These are phyloP conservation scores for Agriotes lineatus DNA, from an alignment of 2,888 invertebrate genomes.

Conservation along the genomic window DNA sequence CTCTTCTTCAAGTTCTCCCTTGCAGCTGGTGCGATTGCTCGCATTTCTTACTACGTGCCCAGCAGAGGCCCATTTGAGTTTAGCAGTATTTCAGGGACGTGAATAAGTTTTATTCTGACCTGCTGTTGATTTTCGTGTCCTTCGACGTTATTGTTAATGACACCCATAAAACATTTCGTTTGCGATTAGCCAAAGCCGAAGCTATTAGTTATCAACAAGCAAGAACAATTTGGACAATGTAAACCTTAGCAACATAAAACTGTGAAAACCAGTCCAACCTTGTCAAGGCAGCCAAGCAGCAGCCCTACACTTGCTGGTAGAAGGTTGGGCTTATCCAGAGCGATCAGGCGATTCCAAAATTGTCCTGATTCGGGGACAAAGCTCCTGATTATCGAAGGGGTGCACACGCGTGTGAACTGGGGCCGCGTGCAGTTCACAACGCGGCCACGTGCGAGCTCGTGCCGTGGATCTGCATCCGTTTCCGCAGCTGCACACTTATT, in stretches of 20 bases:
- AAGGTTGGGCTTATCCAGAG: neutral
- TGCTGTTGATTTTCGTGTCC: too few relatives aligned
- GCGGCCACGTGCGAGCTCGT: conserved; percentile 58
- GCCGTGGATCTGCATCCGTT: conserved; percentile 52
- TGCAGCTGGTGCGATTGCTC: too few relatives aligned
- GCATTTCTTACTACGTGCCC: too few relatives aligned
- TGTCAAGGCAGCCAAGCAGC: neutral
- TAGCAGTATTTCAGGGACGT: too few relatives aligned
- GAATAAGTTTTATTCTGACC: too few relatives aligned
- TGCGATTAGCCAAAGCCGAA: too few relatives aligned
- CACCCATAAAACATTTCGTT: too few relatives aligned
- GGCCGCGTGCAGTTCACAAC: conserved; percentile 62
- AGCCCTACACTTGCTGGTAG: neutral
- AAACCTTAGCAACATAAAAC: neutral
- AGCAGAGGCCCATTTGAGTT: too few relatives aligned
- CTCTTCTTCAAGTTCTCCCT: too few relatives aligned
- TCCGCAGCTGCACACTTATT: conserved; percentile 49
- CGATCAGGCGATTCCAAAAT: neutral
- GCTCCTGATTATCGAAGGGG: conserved; percentile 46
- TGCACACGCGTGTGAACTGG: conserved; percentile 59
- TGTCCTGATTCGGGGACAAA: conserved; percentile 41
- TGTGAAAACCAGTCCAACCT: neutral
- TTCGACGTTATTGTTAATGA: too few relatives aligned
- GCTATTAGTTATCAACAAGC: too few relatives aligned
- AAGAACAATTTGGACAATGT: too few relatives aligned